phyloP scores from a whole-genome alignment of 2,888 invertebrate species.

The Fragum fragum region DNA sequence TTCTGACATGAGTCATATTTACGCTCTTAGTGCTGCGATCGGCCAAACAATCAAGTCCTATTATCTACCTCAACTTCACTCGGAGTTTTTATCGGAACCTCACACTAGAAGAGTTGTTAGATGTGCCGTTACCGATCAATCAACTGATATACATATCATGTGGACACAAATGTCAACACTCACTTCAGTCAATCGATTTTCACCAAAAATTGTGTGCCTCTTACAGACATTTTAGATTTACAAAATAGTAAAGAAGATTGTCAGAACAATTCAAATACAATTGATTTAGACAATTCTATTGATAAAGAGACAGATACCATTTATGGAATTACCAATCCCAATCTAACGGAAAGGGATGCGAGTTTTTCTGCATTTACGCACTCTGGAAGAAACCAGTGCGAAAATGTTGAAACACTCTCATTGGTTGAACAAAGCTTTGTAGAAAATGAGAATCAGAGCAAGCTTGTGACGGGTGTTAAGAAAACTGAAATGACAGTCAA shows the following conservation, averaged over 20 bases:
- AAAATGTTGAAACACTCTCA: no score
- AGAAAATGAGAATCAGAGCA: no score
- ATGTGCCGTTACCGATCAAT: not conserved
- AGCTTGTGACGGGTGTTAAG: no score
- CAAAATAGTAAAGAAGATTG: not conserved
- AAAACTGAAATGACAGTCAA: no score
- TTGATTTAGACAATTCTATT: no score
- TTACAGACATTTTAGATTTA: not conserved
- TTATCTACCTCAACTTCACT: conserved; percentile 17
- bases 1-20: conserved; percentile 35
- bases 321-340: no score
- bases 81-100: not conserved
- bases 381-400: no score
- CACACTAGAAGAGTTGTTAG: not conserved
- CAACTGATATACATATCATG: not conserved
- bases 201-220: not conserved
- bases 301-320: no score
- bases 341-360: no score
- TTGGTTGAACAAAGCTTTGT: no score
- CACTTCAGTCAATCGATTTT: not conserved
- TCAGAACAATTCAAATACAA: no score
- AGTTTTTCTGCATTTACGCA: no score
- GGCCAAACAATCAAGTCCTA: conserved; percentile 12
- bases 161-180: not conserved
- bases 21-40: conserved; percentile 35